phyloP scores from a whole-genome alignment of 1,140 invertebrate genomes.

The Ruditapes philippinarum region DNA sequence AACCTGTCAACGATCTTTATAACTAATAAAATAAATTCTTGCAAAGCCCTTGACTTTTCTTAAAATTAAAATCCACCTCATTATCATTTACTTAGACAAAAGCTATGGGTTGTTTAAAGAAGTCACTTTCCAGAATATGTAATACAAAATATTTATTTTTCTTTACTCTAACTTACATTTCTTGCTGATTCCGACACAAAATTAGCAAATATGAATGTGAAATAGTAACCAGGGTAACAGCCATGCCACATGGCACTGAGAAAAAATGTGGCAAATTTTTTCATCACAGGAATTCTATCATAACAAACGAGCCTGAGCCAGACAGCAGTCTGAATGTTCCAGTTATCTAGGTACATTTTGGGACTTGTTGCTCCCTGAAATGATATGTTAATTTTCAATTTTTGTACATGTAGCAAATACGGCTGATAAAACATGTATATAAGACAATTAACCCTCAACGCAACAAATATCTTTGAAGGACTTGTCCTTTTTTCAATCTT shows the following conservation, averaged over 20 bases:
- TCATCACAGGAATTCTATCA: conserved; percentile 84
- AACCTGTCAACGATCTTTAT: not conserved
- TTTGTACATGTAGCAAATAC: too few species aligned
- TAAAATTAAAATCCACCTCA: not conserved
- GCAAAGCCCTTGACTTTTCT: not conserved
- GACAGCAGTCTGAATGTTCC: conserved; percentile 77
- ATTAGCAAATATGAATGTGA: conserved; percentile 96
- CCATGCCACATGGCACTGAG: conserved; percentile 98
- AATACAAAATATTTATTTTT: too few species aligned
- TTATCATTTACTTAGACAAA: too few species aligned
- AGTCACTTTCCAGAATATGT: not conserved
- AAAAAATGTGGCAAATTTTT: conserved; percentile 91
- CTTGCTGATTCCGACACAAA: conserved; percentile 94
- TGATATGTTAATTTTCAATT: too few species aligned
- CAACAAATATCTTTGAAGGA: too few species aligned
- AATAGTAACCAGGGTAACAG: conserved; percentile 98
- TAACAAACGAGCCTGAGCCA: conserved; percentile 80
- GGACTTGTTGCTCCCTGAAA: conserved; percentile 77
- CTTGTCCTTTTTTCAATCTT: too few species aligned
- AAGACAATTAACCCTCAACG: too few species aligned
- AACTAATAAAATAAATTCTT: too few species aligned
- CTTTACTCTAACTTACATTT: conserved; percentile 72
- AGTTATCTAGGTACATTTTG: conserved; percentile 77
- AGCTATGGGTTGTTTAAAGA: too few species aligned
- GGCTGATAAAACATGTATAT: too few species aligned